These are phyloP conservation scores for Aphelenchoides avenae DNA, from an alignment of 1,140 invertebrate species.

Conservation along the genomic window DNA sequence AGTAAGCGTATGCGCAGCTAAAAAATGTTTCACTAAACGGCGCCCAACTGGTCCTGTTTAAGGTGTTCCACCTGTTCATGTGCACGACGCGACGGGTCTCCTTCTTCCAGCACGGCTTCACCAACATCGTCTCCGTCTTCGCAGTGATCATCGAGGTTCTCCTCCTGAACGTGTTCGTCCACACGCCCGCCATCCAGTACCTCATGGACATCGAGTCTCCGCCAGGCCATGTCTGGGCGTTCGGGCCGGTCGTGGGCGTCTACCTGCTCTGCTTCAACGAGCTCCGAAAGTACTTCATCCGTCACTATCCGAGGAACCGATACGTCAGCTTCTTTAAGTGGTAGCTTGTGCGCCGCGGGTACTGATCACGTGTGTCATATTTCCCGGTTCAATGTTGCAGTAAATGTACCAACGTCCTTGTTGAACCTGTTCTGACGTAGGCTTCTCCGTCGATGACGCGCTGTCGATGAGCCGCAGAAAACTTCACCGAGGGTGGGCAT, in stretches of 20 bases:
- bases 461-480: too few species aligned
- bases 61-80: constrained; percentile 58
- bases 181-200: constrained; percentile 56
- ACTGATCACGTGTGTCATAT: too few species aligned
- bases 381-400: too few species aligned
- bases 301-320: constrained; percentile 47
- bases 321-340: constrained; percentile 50
- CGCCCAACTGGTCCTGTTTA: constrained; percentile 21
- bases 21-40: too few species aligned
- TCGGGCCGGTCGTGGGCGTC: constrained; percentile 47
- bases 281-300: constrained; percentile 43
- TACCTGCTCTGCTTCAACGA: constrained; percentile 49
- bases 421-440: too few species aligned
- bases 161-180: constrained; percentile 55
- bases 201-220: constrained; percentile 55
- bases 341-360: too few species aligned
- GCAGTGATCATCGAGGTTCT: constrained; percentile 57
- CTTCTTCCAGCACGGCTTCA: constrained; percentile 56
- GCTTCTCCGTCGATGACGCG: too few species aligned
- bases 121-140: constrained; percentile 53
- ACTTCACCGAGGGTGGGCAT: too few species aligned
- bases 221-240: constrained; percentile 43
- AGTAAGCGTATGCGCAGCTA: too few species aligned
- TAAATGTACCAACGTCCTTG: too few species aligned
- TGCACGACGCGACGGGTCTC: constrained; percentile 57